phyloP scores from a whole-genome alignment of 1,140 invertebrate species.

The Aphis gossypii region DNA sequence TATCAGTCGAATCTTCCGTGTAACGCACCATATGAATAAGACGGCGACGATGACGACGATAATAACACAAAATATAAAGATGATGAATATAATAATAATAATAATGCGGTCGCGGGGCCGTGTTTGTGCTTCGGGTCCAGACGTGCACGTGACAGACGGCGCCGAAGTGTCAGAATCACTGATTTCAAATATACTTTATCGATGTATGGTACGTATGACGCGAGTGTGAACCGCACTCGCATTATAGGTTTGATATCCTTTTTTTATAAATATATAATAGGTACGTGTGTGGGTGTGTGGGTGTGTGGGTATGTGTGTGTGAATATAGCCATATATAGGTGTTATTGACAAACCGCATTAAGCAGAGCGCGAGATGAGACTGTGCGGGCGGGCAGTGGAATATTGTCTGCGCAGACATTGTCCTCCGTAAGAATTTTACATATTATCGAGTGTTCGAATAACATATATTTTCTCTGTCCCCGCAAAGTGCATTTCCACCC shows the following conservation, averaged over 20 bases:
- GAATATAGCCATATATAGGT: neutral
- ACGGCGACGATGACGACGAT: neutral
- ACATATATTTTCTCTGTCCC: slow-evolving; percentile 2
- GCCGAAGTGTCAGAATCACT: neutral
- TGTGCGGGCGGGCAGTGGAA: neutral
- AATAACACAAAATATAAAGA: neutral
- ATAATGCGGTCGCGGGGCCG: neutral
- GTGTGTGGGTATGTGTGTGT: neutral
- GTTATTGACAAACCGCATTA: slow-evolving; percentile 45
- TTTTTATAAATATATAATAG: slow-evolving; percentile 15
- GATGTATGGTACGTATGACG: neutral
- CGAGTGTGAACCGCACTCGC: neutral
- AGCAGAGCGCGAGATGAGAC: neutral
- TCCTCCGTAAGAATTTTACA: neutral
- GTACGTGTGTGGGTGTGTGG: neutral
- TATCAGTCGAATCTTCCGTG: neutral
- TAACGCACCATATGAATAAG: neutral
- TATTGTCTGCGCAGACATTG: neutral
- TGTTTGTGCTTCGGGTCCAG: neutral
- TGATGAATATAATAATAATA: neutral
- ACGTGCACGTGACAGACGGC: neutral
- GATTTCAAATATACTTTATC: neutral
- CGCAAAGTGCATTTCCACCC: neutral
- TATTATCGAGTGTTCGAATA: slow-evolving; percentile 4
- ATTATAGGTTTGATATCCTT: neutral